phyloP scores from a whole-genome alignment of 2,797 vertebrate species.

The Gallirallus australis region DNA sequence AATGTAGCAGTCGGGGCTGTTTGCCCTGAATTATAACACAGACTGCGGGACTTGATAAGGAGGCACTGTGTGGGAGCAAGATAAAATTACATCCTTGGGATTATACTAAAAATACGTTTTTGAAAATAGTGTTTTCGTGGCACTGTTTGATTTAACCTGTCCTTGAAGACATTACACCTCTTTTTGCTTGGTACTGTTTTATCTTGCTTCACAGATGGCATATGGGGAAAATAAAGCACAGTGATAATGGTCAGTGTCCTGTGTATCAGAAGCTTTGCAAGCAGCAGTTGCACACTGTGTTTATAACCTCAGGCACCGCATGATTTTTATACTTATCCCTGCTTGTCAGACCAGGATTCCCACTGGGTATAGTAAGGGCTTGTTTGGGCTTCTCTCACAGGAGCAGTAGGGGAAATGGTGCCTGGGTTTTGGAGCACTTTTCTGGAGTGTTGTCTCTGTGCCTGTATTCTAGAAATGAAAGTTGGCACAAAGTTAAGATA shows the following conservation, averaged over 20 bases:
- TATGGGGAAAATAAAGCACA: not conserved
- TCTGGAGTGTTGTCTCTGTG: not conserved
- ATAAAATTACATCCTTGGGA: conserved; percentile 55
- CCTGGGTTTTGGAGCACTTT: not conserved
- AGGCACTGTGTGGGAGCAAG: conserved; percentile 23
- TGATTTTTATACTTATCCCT: conserved; percentile 32
- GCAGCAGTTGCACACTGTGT: not conserved
- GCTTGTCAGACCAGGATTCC: conserved; percentile 23
- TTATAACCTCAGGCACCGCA: conserved; percentile 19
- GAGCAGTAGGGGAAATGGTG: not conserved
- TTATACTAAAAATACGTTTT: conserved; percentile 49
- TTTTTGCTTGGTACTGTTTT: conserved; percentile 9
- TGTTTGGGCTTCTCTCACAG: not conserved
- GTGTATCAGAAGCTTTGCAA: not conserved
- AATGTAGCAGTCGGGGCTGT: not conserved
- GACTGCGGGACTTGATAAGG: conserved; percentile 50
- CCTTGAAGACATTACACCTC: conserved; percentile 48
- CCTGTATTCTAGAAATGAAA: not conserved
- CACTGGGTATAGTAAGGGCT: not conserved
- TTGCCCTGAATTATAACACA: conserved; percentile 30
- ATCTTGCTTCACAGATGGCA: conserved; percentile 51
- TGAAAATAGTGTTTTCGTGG: not conserved
- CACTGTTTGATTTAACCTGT: conserved; percentile 17
- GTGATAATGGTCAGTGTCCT: conserved; percentile 3
- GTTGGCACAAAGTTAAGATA: not conserved